These are phyloP conservation scores for Tupaia chinensis DNA, from an alignment of 2,113 vertebrate genomes.

Conservation along the genomic window DNA sequence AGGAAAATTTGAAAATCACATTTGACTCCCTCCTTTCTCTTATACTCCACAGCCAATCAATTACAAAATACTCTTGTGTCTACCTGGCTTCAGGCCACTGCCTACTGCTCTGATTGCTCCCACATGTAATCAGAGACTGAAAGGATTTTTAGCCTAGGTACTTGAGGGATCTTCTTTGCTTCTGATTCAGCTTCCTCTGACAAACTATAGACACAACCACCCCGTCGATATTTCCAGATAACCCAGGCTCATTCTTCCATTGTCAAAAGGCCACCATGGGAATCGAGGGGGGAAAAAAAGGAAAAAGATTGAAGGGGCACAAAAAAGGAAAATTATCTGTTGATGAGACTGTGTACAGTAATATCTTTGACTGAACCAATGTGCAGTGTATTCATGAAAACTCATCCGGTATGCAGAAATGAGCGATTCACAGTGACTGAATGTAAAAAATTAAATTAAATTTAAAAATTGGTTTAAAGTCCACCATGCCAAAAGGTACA, in stretches of 20 bases:
- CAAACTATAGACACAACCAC: too few relatives aligned
- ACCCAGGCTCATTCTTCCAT: neutral
- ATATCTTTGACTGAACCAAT: too few relatives aligned
- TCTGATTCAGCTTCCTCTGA: neutral
- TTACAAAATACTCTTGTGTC: neutral
- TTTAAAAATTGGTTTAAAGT: too few relatives aligned
- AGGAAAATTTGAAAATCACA: neutral
- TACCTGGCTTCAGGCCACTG: neutral
- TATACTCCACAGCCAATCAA: neutral
- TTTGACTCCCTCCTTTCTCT: neutral
- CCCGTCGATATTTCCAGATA: neutral
- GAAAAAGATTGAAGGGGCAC: too few relatives aligned
- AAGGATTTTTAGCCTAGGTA: neutral
- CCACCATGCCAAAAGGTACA: too few relatives aligned
- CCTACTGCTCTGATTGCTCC: neutral
- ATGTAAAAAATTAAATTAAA: too few relatives aligned
- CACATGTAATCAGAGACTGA: neutral
- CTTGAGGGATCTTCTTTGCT: neutral
- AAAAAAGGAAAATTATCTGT: too few relatives aligned
- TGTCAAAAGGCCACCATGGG: neutral
- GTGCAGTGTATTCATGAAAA: too few relatives aligned
- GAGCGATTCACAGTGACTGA: too few relatives aligned
- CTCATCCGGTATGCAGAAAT: too few relatives aligned
- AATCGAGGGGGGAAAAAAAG: too few relatives aligned
- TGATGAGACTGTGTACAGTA: too few relatives aligned